A percentile compares a stretch with the other conserved stretches of the same genome.
Evolutionary conservation across 2,888 invertebrate genomes (phyloP).

Genomic region (Anodontia alba): DNA sequence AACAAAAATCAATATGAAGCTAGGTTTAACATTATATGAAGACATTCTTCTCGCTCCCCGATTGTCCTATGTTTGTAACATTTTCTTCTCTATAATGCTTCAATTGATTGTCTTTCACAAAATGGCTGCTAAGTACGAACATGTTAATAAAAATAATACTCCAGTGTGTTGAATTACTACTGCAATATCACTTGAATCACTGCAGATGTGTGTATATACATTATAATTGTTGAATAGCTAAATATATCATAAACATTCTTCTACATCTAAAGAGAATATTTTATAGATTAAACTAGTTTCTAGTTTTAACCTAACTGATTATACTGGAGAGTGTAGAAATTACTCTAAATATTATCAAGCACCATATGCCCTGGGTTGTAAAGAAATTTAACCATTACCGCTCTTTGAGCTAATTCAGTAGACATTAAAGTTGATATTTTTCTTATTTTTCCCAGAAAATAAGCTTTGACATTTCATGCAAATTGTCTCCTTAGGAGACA

Average conservation of each 20-base stretch:
- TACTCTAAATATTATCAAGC: no score
- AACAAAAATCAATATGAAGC: constrained; percentile 16
- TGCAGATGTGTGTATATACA: no score
- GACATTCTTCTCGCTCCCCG: neutral
- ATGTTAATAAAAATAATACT: constrained; percentile 3
- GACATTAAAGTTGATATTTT: no score
- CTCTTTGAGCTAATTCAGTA: no score
- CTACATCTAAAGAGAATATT: constrained; percentile 10
- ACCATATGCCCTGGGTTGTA: no score
- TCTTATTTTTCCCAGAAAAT: no score
- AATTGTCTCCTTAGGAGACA: no score
- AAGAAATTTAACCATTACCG: no score
- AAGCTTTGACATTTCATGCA: no score
- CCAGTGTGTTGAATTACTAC: neutral
- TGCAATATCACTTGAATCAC: no score
- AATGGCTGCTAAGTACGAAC: neutral
- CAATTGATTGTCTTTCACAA: constrained; percentile 16
- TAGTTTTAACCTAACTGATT: neutral
- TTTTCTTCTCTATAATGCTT: constrained; percentile 9
- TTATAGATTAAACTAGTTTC: constrained; percentile 12
- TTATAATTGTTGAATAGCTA: neutral
- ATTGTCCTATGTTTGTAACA: constrained; percentile 14
- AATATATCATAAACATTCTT: constrained; percentile 4
- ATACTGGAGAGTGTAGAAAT: neutral
- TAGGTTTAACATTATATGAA: constrained; percentile 18